Base-by-base conservation (phyloP, 1,140 invertebrate species). In the Pinna nobilis region DNA sequence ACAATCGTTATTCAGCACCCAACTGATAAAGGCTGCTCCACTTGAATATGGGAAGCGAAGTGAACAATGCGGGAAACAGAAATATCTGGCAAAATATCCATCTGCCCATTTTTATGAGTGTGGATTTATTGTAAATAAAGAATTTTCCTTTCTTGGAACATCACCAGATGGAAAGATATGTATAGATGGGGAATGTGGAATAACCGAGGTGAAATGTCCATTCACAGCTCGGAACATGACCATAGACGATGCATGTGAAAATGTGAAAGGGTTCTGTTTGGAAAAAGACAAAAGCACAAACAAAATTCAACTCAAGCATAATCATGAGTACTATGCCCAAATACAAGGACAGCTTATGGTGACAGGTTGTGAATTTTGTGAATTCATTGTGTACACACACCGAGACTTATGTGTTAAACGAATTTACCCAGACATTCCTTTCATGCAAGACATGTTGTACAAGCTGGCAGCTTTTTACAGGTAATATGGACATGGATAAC, bases 311-410 rank as follows among this genome's bases (percentile, higher is more conserved):
- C 18, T 74, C 13, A 63, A 63, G 33, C 61, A 41, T 28, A 32
- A 9, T 1, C 64, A 68, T 53, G 35, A 35, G 9, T 67, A 67
- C 44, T 74, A 68, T 39, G 41, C 32, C 9, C 74, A 72, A 64
- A 33, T 72, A 33, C 69, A 72, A n/a, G 68, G 74, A 20, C 74
- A 76, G 32, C 44, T 76, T 13, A 18, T 64, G n/a, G 64, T 76
- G 9, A 71, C 68, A 47, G 68, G 53, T 20, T n/a, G 64, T 59
- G 9, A 15, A 41, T 76, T 65, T 53, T 71, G 68, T 71, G 63
- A 76, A 25, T 76, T 76, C 51, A 39, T 76, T 28, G 59, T 69
- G 0, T 68, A 20, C 37, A 77, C 75, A 41, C 66, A 77, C 53
- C 50, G 50, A 20, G 64, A 77, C 20, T 23, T 73, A 11, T n/a